Evolutionary conservation across 2,888 invertebrate genomes (phyloP), one percentile per base, ranked within the genome.

Genomic region (Dynastes grantii): DNA sequence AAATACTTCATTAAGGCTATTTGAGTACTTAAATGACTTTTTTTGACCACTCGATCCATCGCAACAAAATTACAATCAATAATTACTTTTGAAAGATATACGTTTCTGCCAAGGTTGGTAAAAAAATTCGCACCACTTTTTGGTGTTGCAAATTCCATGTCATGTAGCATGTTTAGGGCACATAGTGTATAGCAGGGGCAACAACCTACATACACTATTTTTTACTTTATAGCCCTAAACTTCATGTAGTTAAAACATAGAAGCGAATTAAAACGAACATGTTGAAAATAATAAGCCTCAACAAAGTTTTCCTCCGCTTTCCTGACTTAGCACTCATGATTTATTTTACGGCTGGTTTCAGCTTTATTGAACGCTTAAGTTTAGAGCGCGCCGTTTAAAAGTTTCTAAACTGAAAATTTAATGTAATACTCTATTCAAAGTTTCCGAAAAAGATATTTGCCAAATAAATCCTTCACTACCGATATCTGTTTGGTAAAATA

Each of bases 331-430:
- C 58, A 61, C 53, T 22, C 73, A 58, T 73, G 73, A 73, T 73
- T 73, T 73, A 58, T 73, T 73, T 73, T 73, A 73, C 40, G 27
- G 73, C 73, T 51, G 58, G 58, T 58, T 73, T 73, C 40, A 22
- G 58, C 61, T 58, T 58, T 73, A 73, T 73, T 73, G 73, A 58
- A 73, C 73, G 73, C 37, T 58, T 73, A 73, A 73, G 58, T 73
- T 73, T 58, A 73, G 58, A n/a, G 73, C 37, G 58, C 73, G 22
- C 22, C 61, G 73, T 73, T 73, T 58, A 73, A 73, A 73, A 73
- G 37, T 73, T 73, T 73, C 58, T 73, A 58, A 58, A 45, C 58
- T 73, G 73, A 73, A 73, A 73, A 73, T 73, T 73, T 73, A 73
- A 73, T 73, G 73, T 58, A 58, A 71, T 58, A 13, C 73, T 58